Evolutionary conservation across 1,140 invertebrate genomes (phyloP), one percentile per base, ranked within the genome.

Genomic region (Phymorhynchus buccinoides): DNA sequence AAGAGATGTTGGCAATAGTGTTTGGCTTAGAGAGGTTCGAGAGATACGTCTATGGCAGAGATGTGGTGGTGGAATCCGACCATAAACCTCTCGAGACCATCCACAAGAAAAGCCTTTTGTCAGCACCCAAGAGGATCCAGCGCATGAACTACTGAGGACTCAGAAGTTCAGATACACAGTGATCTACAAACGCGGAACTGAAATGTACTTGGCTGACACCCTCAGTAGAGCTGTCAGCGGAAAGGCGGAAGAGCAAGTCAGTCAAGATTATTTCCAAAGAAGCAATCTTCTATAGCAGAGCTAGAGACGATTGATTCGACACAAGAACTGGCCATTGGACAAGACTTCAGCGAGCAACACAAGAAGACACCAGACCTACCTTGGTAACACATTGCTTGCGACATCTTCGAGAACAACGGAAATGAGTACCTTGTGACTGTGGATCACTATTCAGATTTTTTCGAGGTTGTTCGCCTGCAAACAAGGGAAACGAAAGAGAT

Each of bases 161-260:
- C 91, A 93, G 83, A 80, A 88, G 85, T 94, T 92, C 89, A 89
- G 94, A 85, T 88, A n/a, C n/a, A n/a, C n/a, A n/a, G n/a, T n/a
- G n/a, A n/a, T n/a, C 30, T 94, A 94, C 85, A 80, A 87, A 14
- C 77, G 90, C 68, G 88, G 85, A 1, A 88, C 90, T 90, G 92
- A 75, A 93, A 94, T 88, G 90, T 91, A 12, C 89, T 94, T 86
- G 92, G 92, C 73, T 87, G 94, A 88, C 88, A 84, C 85, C 42
- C 80, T 87, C 39, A 91, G 89, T 16, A 82, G 91, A 82, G 85
- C 73, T n/a, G 44, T 35, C 35, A 35, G 73, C 18, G 48, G 48
- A 48, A 68, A 84, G 18, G 0, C 39, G 4, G 73, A 84, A n/a
- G 16, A 84, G 27, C 32, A 80, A 48, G 39, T 56, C 22, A 48